These are phyloP conservation scores for Tribolium freemani DNA, from an alignment of 2,888 invertebrate genomes.

Conservation along the genomic window DNA sequence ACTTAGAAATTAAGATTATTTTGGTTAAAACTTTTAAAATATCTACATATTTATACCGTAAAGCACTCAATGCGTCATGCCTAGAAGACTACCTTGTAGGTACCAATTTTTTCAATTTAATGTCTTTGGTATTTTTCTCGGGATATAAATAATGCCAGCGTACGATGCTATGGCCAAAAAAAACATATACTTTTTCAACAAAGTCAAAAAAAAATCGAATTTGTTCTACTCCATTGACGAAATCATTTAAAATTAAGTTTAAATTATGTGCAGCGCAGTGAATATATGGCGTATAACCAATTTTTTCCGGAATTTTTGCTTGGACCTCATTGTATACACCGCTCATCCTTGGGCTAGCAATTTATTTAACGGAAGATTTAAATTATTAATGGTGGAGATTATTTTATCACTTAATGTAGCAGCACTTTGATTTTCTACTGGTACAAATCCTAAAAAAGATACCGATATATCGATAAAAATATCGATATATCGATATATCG, in stretches of 20 bases:
- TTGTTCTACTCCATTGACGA: conserved; percentile 5
- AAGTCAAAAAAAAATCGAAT: conserved; percentile 28
- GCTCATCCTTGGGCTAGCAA: conserved; percentile 35
- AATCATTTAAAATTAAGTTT: conserved; percentile 39
- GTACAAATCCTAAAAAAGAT: background rate
- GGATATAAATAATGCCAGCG: too few species aligned
- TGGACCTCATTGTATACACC: conserved; percentile 38
- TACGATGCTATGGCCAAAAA: too few species aligned
- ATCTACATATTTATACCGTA: too few species aligned
- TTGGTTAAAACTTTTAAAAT: too few species aligned
- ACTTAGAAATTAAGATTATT: too few species aligned
- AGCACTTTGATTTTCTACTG: background rate
- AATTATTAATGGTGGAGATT: background rate
- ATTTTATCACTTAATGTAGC: conserved; percentile 1
- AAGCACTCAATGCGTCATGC: too few species aligned
- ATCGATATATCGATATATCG: too few species aligned
- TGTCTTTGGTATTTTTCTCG: too few species aligned
- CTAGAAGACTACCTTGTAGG: too few species aligned
- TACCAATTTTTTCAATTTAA: too few species aligned
- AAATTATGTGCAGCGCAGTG: conserved; percentile 41
- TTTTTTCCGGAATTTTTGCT: conserved; percentile 21
- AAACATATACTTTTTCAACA: too few species aligned
- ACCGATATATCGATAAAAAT: too few species aligned
- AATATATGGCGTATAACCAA: conserved; percentile 30
- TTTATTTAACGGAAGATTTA: conserved; percentile 15